Evolutionary conservation across 2,888 invertebrate species (phyloP), one percentile per base, ranked within the genome.

Genomic region (Lamellibrachia columna): DNA sequence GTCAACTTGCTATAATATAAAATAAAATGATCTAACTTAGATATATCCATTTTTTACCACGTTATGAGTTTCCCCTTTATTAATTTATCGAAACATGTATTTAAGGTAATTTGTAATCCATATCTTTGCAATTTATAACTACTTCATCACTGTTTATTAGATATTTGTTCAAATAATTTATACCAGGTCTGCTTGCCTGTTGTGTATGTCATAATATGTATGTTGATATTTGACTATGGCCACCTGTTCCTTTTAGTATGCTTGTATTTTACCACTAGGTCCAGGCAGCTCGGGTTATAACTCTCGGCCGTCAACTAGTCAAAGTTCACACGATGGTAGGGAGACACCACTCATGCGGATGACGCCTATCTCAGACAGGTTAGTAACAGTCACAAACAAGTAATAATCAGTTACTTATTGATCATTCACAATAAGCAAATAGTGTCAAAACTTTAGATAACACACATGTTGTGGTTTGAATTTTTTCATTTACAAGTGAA

Each of bases 341-440:
- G 95, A 95, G 91, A 96, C 96, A 58, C 96, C 96, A 1, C 94
- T 95, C 94, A 93, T 94, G 7, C 93, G 94, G 52, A 94, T 94
- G 91, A 94, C 95, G 1, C 94, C 95, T 53, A 94, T 94, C 52
- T 95, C 95, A 94, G 95, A 95, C 92, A 94, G 95, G 95, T 95
- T 58, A 58, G 92, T 92, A 28, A 58, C 15, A 6, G 11, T n/a
- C 75, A 75, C 28, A n/a, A 75, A 75, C 75, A 91, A 91, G 91
- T 53, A 91, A 15, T 91, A 40, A 53, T n/a, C 53, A 53, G 91
- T 91, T 53, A 7, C 53, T 3, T 52, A 53, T 7, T 91, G 90
- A 9, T 15, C n/a, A 28, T 22, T 91, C 22, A 52, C 53, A 15
- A 15, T 53, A 91, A 91, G 6, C 52, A 91, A 91, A 11, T n/a